A percentile compares a stretch with the other conserved stretches of the same genome.
phyloP scores from a whole-genome alignment of 2,888 invertebrate genomes.

The Acrobasis repandana region DNA sequence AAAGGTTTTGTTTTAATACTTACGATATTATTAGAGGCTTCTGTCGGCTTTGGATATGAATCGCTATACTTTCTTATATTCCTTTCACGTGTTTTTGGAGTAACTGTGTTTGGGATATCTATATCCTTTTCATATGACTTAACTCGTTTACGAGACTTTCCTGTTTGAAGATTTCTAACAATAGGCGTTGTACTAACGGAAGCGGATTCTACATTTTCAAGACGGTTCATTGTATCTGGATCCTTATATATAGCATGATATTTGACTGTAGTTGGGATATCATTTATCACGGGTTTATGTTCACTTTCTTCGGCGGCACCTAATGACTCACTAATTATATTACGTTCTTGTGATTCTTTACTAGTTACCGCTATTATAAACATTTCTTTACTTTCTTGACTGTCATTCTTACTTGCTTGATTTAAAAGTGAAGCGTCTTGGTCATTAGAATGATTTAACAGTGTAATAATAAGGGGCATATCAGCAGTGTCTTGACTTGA shows the following conservation, averaged over 20 bases:
- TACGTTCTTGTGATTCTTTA: slow-evolving; percentile 64
- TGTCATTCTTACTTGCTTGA: slow-evolving; percentile 38
- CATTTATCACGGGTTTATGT: slow-evolving; percentile 45
- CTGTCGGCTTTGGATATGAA: slow-evolving; percentile 65
- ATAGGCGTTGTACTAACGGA: slow-evolving; percentile 48
- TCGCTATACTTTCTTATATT: slow-evolving; percentile 64
- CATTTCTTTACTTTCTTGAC: slow-evolving; percentile 46
- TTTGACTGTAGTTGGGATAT: slow-evolving; percentile 55
- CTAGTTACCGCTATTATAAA: slow-evolving; percentile 64
- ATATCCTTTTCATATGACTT: slow-evolving; percentile 47
- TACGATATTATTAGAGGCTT: slow-evolving; percentile 71
- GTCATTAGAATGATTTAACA: slow-evolving; percentile 52
- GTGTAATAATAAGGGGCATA: slow-evolving; percentile 61
- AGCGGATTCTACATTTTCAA: slow-evolving; percentile 39
- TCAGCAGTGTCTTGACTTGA: slow-evolving; percentile 53
- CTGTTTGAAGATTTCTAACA: slow-evolving; percentile 67
- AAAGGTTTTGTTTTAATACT: slow-evolving; percentile 48
- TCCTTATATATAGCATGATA: slow-evolving; percentile 71
- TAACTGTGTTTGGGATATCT: slow-evolving; percentile 41
- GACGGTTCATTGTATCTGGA: slow-evolving; percentile 37
- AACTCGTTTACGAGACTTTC: slow-evolving; percentile 55
- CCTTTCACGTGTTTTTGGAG: slow-evolving; percentile 53
- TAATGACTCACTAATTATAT: slow-evolving; percentile 49
- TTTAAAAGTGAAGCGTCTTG: slow-evolving; percentile 36
- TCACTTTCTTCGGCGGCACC: slow-evolving; percentile 51